A percentile compares a stretch with the other conserved stretches of the same genome.
These are phyloP conservation scores for Spodoptera exigua DNA, from an alignment of 2,888 invertebrate genomes.

Conservation along the genomic window DNA sequence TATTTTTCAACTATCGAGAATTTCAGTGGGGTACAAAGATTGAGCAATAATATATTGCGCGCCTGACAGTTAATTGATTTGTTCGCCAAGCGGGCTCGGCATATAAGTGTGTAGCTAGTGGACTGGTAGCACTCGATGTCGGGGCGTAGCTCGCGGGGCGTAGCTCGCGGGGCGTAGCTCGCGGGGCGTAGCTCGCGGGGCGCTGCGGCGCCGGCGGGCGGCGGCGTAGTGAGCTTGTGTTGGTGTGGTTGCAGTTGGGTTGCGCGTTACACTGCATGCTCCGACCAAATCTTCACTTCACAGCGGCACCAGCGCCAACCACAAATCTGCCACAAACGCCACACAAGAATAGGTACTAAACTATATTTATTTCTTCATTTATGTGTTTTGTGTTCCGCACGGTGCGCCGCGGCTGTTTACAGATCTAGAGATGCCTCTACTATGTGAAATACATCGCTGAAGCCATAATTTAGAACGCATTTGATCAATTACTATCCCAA, in stretches of 20 bases:
- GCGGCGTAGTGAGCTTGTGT: slow-evolving; percentile 87
- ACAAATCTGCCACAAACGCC: slow-evolving; percentile 88
- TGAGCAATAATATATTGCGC: slow-evolving; percentile 54
- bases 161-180: slow-evolving; percentile 26
- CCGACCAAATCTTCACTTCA: slow-evolving; percentile 90
- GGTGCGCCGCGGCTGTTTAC: slow-evolving; percentile 83
- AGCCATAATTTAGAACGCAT: slow-evolving; percentile 81
- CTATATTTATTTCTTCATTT: slow-evolving; percentile 85
- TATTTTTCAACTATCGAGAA: slow-evolving; percentile 53
- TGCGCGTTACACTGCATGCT: slow-evolving; percentile 97
- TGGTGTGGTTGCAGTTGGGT: slow-evolving; percentile 95
- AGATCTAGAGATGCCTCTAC: slow-evolving; percentile 81
- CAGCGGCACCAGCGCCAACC: slow-evolving; percentile 89
- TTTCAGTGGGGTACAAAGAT: slow-evolving; percentile 55
- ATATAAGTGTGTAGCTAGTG: slow-evolving; percentile 82
- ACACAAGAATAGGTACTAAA: slow-evolving; percentile 89
- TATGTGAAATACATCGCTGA: slow-evolving; percentile 78
- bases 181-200: slow-evolving; percentile 30
- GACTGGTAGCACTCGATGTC: slow-evolving; percentile 80
- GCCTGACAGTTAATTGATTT: slow-evolving; percentile 79
- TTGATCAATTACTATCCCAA: slow-evolving; percentile 73
- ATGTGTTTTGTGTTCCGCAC: slow-evolving; percentile 88
- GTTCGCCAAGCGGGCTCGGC: slow-evolving; percentile 78
- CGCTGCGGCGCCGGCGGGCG: slow-evolving; percentile 17
- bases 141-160: no score